Conservation (phyloP, 2,888 invertebrate species). For the Leistus spinibarbis region DNA sequence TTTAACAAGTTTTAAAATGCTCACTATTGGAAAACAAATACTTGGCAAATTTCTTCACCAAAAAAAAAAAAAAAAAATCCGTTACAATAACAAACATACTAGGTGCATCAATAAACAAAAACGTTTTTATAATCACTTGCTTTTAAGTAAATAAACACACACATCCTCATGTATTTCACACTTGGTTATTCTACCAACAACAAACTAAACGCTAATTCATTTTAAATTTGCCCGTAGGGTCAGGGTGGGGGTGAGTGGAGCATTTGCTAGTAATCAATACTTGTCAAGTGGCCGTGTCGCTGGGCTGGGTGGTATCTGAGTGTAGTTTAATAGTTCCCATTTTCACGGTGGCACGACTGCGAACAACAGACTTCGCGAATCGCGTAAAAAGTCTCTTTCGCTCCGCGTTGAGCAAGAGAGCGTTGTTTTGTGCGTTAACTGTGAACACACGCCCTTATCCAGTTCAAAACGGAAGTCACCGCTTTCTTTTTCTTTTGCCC, state of each 20-base stretch:
- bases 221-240: background rate
- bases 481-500: constrained; percentile 25
- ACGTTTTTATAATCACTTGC: background rate
- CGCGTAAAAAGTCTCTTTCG: background rate
- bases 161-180: background rate
- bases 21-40: background rate
- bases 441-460: constrained; percentile 6
- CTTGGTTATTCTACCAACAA: background rate
- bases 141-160: no score
- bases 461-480: constrained; percentile 24
- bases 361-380: constrained; percentile 3
- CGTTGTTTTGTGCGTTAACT: constrained; percentile 7
- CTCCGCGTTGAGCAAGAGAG: background rate
- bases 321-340: constrained; percentile 28
- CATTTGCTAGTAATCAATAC: background rate
- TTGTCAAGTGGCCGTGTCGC: constrained; percentile 8
- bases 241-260: background rate
- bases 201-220: background rate
- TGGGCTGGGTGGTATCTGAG: constrained; percentile 1
- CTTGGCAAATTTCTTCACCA: background rate
- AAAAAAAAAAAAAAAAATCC: background rate
- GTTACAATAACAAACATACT: background rate
- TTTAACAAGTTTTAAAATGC: background rate
- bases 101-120: background rate
- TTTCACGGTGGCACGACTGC: constrained; percentile 7